Evolutionary conservation across 2,888 invertebrate genomes (phyloP), one percentile per base, ranked within the genome.

Genomic region (Taenaris catops): DNA sequence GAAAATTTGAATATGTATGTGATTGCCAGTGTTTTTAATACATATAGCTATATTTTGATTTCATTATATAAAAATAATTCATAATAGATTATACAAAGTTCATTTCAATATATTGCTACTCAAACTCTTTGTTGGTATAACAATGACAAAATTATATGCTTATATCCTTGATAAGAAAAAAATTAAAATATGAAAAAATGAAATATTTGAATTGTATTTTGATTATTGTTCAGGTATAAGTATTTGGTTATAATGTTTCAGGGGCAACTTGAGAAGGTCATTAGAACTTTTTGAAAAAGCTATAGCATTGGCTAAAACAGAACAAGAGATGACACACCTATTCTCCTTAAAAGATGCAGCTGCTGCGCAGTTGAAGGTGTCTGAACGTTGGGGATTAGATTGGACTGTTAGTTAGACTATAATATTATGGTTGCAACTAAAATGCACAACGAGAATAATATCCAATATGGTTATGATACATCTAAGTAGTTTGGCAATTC

Each of bases 331-430:
- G 90, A 91, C 94, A 12, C 97, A 98, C 70, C 87, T 98, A 61
- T 97, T 93, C 71, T 94, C 97, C 1, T 78, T 98, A 49, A 91
- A 93, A 58, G 95, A 97, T 76, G 97, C 97, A 8, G 96, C 97
- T 4, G 90, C 92, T 50, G 95, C 97, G 12, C 98, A 98, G 79
- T 81, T 94, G 29, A 93, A 92, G 67, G 93, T 96, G 21, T 93
- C 94, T 0, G 89, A 92, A 49, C 92, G 91, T 67, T 88, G 95
- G 79, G 94, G 93, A 41, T 79, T 90, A 11, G 90, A 91, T 55
- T 84, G 84, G 86, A 83, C 84, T 21, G 80, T 80, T 48, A 86
- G 83, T 72, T 86, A 84, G 71, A 66, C 59, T 47, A 43, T 3
- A 19, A 14, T 40, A 52, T 50, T 41, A 42, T 46, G 8, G 25